Percentiles rank a stretch among this genome's conserved stretches.
Evolutionary conservation across 1,140 invertebrate genomes (phyloP).

Genomic region (Nautilus pompilius): DNA sequence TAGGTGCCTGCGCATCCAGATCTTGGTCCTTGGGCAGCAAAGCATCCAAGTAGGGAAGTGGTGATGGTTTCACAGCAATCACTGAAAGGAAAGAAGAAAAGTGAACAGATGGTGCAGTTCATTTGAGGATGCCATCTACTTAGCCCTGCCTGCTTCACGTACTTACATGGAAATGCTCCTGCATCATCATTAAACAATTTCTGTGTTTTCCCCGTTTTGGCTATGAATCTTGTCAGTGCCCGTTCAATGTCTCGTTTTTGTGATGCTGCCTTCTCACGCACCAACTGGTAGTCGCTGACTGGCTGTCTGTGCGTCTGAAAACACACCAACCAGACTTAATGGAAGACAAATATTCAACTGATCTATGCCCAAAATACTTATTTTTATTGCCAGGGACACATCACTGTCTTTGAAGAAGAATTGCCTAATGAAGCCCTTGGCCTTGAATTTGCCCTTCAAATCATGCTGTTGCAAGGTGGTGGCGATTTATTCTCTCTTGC

Average conservation of each 20-base stretch:
- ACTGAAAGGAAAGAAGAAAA: conserved; percentile 62
- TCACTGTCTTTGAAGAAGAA: too few relatives aligned
- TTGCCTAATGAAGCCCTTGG: too few relatives aligned
- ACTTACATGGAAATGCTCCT: conserved; percentile 44
- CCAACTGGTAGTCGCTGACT: conserved; percentile 93
- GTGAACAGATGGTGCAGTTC: background rate
- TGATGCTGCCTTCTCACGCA: conserved; percentile 81
- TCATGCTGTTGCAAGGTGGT: too few relatives aligned
- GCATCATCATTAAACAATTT: conserved; percentile 81
- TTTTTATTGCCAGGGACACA: too few relatives aligned
- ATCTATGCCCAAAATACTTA: too few relatives aligned
- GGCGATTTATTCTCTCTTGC: too few relatives aligned
- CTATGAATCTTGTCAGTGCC: conserved; percentile 89
- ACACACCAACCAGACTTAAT: conserved; percentile 13
- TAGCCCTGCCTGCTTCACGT: too few relatives aligned
- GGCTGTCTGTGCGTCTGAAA: conserved; percentile 91
- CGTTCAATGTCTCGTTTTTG: conserved; percentile 93
- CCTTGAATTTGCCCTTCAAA: too few relatives aligned
- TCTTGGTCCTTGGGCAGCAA: conserved; percentile 90
- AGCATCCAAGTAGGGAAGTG: conserved; percentile 80
- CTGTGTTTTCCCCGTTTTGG: conserved; percentile 89
- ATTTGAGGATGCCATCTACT: too few relatives aligned
- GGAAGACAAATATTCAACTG: background rate
- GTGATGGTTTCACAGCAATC: conserved; percentile 79
- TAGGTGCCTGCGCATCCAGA: conserved; percentile 83